These are phyloP conservation scores for Zaprionus ornatus DNA, from an alignment of 1,140 invertebrate species.

Conservation along the genomic window DNA sequence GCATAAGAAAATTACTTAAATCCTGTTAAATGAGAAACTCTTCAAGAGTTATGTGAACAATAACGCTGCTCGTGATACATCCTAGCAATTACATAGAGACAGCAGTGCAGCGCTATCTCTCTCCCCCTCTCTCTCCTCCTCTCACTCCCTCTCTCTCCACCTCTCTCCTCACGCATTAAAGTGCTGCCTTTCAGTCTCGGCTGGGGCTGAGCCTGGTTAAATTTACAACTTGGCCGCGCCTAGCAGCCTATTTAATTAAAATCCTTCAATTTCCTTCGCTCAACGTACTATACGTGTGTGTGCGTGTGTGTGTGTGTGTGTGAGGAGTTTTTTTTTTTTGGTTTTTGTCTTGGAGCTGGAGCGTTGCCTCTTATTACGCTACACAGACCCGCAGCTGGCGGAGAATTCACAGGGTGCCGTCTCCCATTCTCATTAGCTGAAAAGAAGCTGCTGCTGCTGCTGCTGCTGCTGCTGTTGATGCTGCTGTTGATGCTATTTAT, in stretches of 20 bases:
- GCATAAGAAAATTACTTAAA: background rate
- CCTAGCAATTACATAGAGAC: slow-evolving; percentile 37
- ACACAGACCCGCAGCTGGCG: slow-evolving; percentile 36
- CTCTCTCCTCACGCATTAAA: background rate
- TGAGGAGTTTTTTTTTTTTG: slow-evolving; percentile 8
- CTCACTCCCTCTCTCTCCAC: background rate
- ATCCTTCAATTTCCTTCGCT: slow-evolving; percentile 69
- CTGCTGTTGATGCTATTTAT: slow-evolving; percentile 44
- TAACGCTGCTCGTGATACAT: slow-evolving; percentile 42
- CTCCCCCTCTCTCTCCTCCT: background rate
- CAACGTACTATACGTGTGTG: background rate
- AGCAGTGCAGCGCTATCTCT: background rate
- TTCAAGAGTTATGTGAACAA: slow-evolving; percentile 42
- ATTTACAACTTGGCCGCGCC: slow-evolving; percentile 44
- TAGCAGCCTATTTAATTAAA: slow-evolving; percentile 76
- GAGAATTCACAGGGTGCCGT: background rate
- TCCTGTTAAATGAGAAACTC: slow-evolving; percentile 24
- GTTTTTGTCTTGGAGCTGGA: background rate
- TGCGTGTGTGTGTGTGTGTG: slow-evolving; percentile 2
- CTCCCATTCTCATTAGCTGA: slow-evolving; percentile 72
- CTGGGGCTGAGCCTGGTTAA: background rate
- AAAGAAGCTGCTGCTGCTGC: slow-evolving; percentile 69
- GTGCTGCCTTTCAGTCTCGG: slow-evolving; percentile 6
- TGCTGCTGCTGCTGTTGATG: slow-evolving; percentile 42
- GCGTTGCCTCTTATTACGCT: slow-evolving; percentile 44